These are phyloP conservation scores for Hydropsyche betteni DNA, from an alignment of 2,888 invertebrate genomes.

Conservation along the genomic window DNA sequence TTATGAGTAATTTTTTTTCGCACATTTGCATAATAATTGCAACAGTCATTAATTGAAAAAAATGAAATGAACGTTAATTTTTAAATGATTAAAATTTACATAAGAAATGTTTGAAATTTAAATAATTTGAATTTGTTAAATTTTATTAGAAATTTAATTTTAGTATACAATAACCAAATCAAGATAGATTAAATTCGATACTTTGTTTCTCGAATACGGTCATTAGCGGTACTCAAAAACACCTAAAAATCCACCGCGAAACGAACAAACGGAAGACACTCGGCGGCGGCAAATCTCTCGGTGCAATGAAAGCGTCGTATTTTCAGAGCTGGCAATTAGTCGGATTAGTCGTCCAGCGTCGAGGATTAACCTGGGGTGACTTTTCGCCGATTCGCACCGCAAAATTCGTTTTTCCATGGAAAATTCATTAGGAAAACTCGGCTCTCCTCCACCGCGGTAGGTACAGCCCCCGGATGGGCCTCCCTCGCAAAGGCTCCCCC, in stretches of 20 bases:
- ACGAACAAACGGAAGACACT: too few relatives aligned
- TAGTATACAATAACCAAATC: too few relatives aligned
- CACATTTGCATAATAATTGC: background rate
- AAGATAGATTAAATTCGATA: too few relatives aligned
- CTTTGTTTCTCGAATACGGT: too few relatives aligned
- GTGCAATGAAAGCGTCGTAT: slow-evolving; percentile 8
- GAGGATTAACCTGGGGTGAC: slow-evolving; percentile 14
- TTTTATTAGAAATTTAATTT: too few relatives aligned
- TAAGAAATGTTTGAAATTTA: too few relatives aligned
- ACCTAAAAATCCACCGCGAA: too few relatives aligned
- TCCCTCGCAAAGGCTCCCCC: background rate
- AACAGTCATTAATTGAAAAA: too few relatives aligned
- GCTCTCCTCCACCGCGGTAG: background rate
- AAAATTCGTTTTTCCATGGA: slow-evolving; percentile 20
- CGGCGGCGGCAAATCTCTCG: background rate
- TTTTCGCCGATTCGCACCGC: background rate
- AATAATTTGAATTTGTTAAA: too few relatives aligned
- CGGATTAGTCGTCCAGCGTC: slow-evolving; percentile 12
- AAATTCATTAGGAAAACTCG: slow-evolving; percentile 11
- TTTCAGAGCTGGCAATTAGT: slow-evolving; percentile 11
- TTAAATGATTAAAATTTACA: too few relatives aligned
- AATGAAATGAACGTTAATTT: too few relatives aligned
- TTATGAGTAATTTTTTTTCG: background rate
- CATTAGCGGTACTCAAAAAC: too few relatives aligned
- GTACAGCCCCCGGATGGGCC: background rate